These are phyloP conservation scores for Siphamia tubifer DNA, from an alignment of 2,113 vertebrate genomes.

Conservation along the genomic window DNA sequence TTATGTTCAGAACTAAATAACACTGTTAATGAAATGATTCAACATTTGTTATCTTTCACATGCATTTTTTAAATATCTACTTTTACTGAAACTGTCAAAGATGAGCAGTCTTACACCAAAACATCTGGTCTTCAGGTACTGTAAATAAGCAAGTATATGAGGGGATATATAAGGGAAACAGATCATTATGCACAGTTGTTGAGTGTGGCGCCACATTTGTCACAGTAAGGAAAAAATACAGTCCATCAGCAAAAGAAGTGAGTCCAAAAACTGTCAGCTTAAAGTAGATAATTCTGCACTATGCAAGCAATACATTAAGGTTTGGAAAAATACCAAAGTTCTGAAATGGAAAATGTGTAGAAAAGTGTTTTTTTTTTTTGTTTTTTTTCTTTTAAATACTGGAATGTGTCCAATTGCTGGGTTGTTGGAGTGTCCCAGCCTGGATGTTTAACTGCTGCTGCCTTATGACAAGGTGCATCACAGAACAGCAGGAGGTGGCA, in stretches of 20 bases:
- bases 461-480: slow-evolving; percentile 8
- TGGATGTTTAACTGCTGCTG: not conserved
- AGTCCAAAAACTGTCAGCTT: slow-evolving; percentile 25
- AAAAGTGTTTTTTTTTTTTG: not conserved
- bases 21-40: not conserved
- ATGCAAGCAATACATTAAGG: slow-evolving; percentile 17
- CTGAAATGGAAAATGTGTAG: slow-evolving; percentile 30
- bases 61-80: not conserved
- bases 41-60: not conserved
- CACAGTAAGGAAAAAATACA: not conserved
- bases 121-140: not conserved
- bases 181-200: not conserved
- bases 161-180: not conserved
- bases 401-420: slow-evolving; percentile 17
- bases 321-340: slow-evolving; percentile 41
- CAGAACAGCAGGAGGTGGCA: slow-evolving; percentile 28
- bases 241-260: not conserved
- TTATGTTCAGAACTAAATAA: not conserved
- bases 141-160: not conserved
- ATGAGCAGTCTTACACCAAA: not conserved
- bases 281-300: slow-evolving; percentile 4
- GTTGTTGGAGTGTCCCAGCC: not conserved
- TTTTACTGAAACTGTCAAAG: not conserved
- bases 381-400: too few relatives aligned
- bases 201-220: not conserved